Evolutionary conservation across 1,140 invertebrate genomes (phyloP), one percentile per base, ranked within the genome.

Genomic region (Brachionus asplanchnoidis): DNA sequence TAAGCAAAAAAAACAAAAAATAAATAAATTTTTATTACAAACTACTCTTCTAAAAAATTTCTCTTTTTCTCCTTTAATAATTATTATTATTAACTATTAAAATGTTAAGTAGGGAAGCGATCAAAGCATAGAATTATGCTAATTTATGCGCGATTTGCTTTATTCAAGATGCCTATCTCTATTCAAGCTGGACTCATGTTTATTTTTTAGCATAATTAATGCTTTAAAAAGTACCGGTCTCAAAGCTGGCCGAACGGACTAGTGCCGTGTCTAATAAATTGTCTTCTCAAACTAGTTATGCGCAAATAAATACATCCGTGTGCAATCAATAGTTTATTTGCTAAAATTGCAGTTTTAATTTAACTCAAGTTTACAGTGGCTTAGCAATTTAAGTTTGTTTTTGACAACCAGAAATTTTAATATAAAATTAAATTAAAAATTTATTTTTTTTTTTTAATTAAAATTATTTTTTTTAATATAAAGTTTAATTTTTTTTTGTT

Each of bases 51-150:
- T 8, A 60, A 20, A 20, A 60, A 7, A 7, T 60, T 20, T 60
- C 53, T 60, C n/a, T 56, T 17, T 60, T 60, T 60, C 20, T 60
- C 20, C 3, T 60, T 60, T 60, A 60, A 60, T 60, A 60, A 60
- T 60, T 60, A 60, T 60, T 60, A 20, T 60, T 60, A 60, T 60
- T 60, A 60, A 60, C 53, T 60, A 60, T 60, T 60, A 60, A 60
- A 60, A 60, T 60, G 53, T 60, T 60, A 60, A 60, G 53, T 60
- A 60, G 53, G 23, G 53, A 60, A 60, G 53, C 53, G 53, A 60
- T 60, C 53, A 60, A 8, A 60, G 53, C n/a, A 60, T 53, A 60
- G 8, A 20, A 60, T 60, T 60, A 60, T 60, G 53, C 53, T 60
- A 60, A 60, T 60, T 60, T 23, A 60, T 60, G 53, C 9, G 53